These are phyloP conservation scores for Paratrypauchen microcephalus DNA, from an alignment of 2,797 vertebrate species.

Conservation along the genomic window DNA sequence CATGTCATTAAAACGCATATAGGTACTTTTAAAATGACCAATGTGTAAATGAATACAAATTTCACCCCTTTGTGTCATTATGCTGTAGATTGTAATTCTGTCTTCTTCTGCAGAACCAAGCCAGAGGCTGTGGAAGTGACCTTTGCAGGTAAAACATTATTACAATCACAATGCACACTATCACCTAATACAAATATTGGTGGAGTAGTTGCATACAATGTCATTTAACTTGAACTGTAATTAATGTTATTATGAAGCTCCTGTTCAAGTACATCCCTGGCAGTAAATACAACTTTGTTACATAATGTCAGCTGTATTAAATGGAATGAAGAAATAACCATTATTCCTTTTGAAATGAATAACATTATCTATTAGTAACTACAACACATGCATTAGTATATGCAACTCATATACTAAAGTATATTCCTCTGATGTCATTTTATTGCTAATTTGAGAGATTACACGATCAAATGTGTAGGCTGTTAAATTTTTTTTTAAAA, in stretches of 20 bases:
- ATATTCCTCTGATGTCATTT: no score
- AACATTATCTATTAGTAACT: not conserved
- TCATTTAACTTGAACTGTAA: not conserved
- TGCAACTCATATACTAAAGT: no score
- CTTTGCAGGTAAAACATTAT: slow-evolving; percentile 88
- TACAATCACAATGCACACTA: not conserved
- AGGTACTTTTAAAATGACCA: no score
- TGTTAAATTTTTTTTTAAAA: no score
- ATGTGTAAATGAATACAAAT: not conserved
- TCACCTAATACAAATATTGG: not conserved
- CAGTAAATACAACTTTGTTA: not conserved
- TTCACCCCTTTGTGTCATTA: not conserved
- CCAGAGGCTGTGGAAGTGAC: slow-evolving; percentile 98
- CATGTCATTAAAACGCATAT: not conserved
- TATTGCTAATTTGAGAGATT: no score
- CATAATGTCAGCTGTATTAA: not conserved
- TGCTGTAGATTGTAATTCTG: not conserved
- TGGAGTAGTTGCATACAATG: no score
- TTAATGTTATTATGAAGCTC: not conserved
- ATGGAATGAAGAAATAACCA: not conserved
- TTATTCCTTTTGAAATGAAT: not conserved
- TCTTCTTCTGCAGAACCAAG: slow-evolving; percentile 85
- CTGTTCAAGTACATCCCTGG: no score
- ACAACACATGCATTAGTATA: no score
- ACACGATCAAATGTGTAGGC: no score